phyloP scores from a whole-genome alignment of 2,113 vertebrate species.

The Gulo gulo region DNA sequence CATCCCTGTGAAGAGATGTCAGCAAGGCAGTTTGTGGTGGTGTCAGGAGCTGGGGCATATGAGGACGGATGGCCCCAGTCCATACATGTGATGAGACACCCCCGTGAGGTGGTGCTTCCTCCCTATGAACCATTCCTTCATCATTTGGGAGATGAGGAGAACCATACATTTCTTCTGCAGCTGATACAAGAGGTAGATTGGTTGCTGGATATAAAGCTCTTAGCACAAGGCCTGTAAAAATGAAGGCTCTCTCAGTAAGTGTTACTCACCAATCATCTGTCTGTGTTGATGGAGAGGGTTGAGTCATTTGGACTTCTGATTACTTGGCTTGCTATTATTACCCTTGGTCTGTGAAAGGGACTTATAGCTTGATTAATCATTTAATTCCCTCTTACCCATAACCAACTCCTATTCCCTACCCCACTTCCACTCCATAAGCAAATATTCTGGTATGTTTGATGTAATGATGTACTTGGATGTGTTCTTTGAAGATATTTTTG shows the following conservation, averaged over 20 bases:
- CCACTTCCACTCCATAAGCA: not conserved
- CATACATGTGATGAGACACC: not conserved
- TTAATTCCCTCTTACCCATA: not conserved
- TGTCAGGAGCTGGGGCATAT: not conserved
- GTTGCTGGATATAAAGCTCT: not conserved
- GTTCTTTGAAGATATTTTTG: not conserved
- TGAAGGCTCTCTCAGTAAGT: not conserved
- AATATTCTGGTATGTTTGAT: not conserved
- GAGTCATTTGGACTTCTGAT: not conserved
- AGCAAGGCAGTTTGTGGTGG: not conserved
- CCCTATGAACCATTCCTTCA: not conserved
- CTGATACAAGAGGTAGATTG: not conserved
- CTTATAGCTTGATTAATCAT: not conserved
- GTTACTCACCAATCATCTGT: not conserved
- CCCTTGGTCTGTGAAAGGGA: not conserved
- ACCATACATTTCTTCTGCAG: not conserved
- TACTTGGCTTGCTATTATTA: not conserved
- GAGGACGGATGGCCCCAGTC: accelerated
- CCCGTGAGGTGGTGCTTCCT: not conserved
- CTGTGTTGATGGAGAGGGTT: not conserved
- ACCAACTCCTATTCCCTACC: not conserved
- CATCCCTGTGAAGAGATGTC: not conserved
- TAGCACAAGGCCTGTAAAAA: not conserved
- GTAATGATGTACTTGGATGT: not conserved
- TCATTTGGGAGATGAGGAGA: not conserved